Conservation (phyloP, 2,888 invertebrate genomes). For the Nomada fabriciana region DNA sequence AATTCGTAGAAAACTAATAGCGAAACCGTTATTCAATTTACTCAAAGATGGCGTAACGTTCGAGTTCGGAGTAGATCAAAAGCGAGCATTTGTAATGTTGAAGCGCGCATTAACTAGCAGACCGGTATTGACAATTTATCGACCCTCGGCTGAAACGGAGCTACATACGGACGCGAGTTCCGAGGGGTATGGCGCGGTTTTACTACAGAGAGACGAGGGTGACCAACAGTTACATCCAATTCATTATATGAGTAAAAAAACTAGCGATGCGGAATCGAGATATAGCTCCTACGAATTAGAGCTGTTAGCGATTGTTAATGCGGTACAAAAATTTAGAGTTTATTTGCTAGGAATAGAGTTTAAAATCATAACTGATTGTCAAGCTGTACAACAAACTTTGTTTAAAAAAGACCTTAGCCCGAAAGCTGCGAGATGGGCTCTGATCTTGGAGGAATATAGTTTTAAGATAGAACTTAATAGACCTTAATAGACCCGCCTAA, state of each 20-base stretch:
- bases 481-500: neutral
- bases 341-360: constrained; percentile 14
- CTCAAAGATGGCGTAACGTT: neutral
- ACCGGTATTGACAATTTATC: constrained; percentile 1
- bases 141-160: constrained; percentile 1
- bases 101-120: neutral
- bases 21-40: constrained; percentile 16
- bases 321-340: constrained; percentile 7
- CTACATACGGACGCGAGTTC: constrained; percentile 23
- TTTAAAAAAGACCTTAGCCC: constrained; percentile 3
- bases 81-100: neutral
- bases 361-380: constrained; percentile 3
- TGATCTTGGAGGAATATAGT: constrained; percentile 2
- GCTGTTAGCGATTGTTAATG: neutral
- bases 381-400: constrained; percentile 2
- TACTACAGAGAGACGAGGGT: neutral
- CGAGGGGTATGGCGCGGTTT: constrained; percentile 6
- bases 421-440: constrained; percentile 9
- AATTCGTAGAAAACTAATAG: constrained; percentile 19
- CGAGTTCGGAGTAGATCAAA: neutral
- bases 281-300: constrained; percentile 29
- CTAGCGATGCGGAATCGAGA: neutral
- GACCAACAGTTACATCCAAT: constrained; percentile 5
- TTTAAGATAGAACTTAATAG: neutral
- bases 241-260: constrained; percentile 19